Evolutionary conservation across 2,888 invertebrate species (phyloP).

Genomic region (Acanthopleura granulata): DNA sequence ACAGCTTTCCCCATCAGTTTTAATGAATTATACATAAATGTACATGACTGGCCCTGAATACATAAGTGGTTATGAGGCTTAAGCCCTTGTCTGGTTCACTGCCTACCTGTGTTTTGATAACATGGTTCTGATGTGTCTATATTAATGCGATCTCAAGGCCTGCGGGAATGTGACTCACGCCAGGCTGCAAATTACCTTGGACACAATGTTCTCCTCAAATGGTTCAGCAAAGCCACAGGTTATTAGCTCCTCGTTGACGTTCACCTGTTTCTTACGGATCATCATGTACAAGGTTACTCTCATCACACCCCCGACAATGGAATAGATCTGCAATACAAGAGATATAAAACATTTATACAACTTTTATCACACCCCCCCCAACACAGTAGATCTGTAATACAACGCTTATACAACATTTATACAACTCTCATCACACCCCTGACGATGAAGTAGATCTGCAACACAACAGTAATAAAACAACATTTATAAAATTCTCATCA

Average conservation of each 20-base stretch:
- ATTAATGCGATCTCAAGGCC: too few relatives aligned
- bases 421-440: conserved; percentile 78
- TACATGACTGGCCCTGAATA: too few relatives aligned
- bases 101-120: too few relatives aligned
- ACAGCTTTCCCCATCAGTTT: too few relatives aligned
- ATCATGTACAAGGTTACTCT: conserved; percentile 76
- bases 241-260: conserved; percentile 78
- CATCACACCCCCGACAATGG: conserved; percentile 83
- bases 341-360: conserved; percentile 62
- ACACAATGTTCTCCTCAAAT: conserved; percentile 75
- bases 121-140: too few relatives aligned
- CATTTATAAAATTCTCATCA: conserved; percentile 74
- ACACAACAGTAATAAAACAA: not conserved
- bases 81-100: too few relatives aligned
- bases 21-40: too few relatives aligned
- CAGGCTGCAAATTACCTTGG: not conserved
- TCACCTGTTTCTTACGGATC: conserved; percentile 51
- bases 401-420: not conserved
- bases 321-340: conserved; percentile 75
- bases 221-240: conserved; percentile 76
- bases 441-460: conserved; percentile 81
- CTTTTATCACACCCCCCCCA: conserved; percentile 80
- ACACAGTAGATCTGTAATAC: conserved; percentile 79
- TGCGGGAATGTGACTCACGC: too few relatives aligned
- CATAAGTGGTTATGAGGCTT: too few relatives aligned